Base-by-base conservation (phyloP, 2,113 vertebrate species). In the Toxotes jaculatrix region DNA sequence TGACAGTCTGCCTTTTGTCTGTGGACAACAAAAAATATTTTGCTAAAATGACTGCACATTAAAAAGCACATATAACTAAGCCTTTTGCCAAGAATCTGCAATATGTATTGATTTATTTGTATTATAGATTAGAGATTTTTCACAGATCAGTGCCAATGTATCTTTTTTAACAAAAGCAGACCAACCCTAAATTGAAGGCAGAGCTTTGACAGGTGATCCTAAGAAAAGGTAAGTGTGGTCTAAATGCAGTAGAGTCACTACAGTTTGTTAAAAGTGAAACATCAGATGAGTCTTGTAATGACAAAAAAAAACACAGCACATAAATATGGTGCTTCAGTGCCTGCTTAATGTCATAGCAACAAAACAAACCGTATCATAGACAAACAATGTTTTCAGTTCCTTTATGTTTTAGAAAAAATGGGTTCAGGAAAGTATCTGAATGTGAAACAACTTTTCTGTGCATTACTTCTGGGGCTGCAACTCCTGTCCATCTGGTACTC, bases 21-120 rank as follows among this genome's bases (percentile, higher is more conserved):
- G 59, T 67, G 60, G 57, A 80, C 61, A 68, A 66, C 43, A 80
- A 78, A 67, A 86, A 87, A 51, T 84, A 85, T 84, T 90, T 87
- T 90, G 84, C 82, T 90, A 79, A 84, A 88, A 60, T 32, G 57
- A 84, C 82, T 83, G 87, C 90, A 94, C 90, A 92, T 87, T 78
- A 79, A 88, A 88, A 94, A 95, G 94, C 94, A 95, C 94, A 95
- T 83, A 82, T 83, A 81, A 88, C 78, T 51, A 80, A 88, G 84
- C 87, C 83, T 90, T 90, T 88, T 82, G 83, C 88, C 89, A 91
- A 95, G 86, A 95, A 95, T 73, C 77, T 88, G 71, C 82, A 89
- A 86, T 88, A 71, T 82, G 79, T 77, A 65, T 74, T 80, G 77
- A 69, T 90, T 88, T 80, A 77, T 81, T 80, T 80, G 40, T 71